Percentiles rank a stretch among this genome's conserved stretches.
These are phyloP conservation scores for Hypolimnas misippus DNA, from an alignment of 2,888 invertebrate species.

Conservation along the genomic window DNA sequence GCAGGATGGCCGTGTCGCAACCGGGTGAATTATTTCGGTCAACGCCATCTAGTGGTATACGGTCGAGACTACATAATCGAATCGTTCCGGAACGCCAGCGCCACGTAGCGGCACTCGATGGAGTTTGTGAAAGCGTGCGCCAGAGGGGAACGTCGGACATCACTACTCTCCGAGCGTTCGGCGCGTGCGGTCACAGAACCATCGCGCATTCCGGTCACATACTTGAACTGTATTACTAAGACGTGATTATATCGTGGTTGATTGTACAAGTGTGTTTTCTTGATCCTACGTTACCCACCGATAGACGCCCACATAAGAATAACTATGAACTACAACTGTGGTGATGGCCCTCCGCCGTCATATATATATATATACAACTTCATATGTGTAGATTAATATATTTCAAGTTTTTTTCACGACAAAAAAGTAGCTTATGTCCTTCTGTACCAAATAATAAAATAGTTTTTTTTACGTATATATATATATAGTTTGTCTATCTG, in stretches of 20 bases:
- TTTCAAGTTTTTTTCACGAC: too few species aligned
- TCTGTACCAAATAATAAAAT: too few species aligned
- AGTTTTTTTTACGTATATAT: too few species aligned
- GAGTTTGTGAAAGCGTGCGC: neutral
- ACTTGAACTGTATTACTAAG: neutral
- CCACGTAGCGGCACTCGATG: neutral
- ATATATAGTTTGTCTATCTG: too few species aligned
- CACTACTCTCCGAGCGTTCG: neutral
- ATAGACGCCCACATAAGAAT: neutral
- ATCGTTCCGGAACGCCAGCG: neutral
- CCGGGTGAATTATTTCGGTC: neutral
- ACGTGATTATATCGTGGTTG: too few species aligned
- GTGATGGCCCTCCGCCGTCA: neutral
- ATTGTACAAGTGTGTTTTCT: neutral
- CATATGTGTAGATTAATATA: too few species aligned
- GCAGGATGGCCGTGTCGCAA: slow-evolving; percentile 1
- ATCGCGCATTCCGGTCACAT: neutral
- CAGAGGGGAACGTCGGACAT: neutral
- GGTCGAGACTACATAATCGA: neutral
- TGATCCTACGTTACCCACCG: neutral
- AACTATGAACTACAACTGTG: neutral
- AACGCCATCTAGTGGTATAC: neutral
- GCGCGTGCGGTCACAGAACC: slow-evolving; percentile 1
- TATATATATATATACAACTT: too few species aligned
- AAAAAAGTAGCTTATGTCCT: too few species aligned